These are phyloP conservation scores for Scyliorhinus canicula DNA, from an alignment of 2,797 vertebrate genomes.

Conservation along the genomic window DNA sequence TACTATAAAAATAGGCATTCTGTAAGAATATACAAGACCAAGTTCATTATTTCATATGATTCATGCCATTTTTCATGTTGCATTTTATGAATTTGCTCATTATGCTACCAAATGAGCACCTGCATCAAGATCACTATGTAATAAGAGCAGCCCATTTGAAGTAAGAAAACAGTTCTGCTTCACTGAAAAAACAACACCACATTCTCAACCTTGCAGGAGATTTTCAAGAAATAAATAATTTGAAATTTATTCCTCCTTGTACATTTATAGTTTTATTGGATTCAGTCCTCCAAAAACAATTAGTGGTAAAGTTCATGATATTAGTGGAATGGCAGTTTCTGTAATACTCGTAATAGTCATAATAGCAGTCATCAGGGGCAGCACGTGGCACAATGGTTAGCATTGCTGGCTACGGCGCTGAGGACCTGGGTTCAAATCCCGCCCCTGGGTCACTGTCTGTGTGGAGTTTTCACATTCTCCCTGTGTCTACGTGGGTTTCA, in stretches of 20 bases:
- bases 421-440: no score
- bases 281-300: constrained; percentile 2
- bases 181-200: constrained; percentile 3
- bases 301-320: constrained; percentile 12
- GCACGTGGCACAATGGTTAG: no score
- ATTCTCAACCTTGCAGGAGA: not conserved
- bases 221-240: not conserved
- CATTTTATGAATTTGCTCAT: constrained; percentile 21
- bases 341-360: not conserved
- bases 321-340: not conserved
- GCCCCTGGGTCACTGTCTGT: no score
- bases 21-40: not conserved
- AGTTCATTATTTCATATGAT: not conserved
- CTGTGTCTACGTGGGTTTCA: no score
- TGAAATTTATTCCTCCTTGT: not conserved
- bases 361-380: no score
- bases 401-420: no score
- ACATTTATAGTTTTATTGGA: constrained; percentile 1
- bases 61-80: not conserved
- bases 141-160: not conserved
- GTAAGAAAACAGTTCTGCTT: not conserved
- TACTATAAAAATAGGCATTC: not conserved
- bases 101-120: constrained; percentile 24
- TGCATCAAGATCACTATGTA: not conserved
- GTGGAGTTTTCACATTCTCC: no score